These are phyloP conservation scores for Andrena fulva DNA, from an alignment of 2,888 invertebrate species.

Conservation along the genomic window DNA sequence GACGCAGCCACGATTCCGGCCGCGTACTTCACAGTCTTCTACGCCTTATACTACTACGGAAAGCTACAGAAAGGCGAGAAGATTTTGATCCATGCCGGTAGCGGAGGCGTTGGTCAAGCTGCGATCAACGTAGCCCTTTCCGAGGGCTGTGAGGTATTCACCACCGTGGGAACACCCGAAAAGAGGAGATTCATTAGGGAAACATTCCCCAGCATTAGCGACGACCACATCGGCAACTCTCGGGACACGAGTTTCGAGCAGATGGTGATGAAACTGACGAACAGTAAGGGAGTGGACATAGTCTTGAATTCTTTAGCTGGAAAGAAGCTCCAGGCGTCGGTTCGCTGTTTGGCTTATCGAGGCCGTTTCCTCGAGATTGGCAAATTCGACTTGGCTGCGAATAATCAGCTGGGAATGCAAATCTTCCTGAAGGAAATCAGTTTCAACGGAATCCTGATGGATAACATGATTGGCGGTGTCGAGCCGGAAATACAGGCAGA, in stretches of 20 bases:
- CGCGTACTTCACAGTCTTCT: slow-evolving; percentile 88
- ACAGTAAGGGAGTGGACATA: slow-evolving; percentile 95
- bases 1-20: slow-evolving; percentile 89
- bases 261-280: slow-evolving; percentile 92
- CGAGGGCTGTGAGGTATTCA: slow-evolving; percentile 87
- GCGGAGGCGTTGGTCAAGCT: slow-evolving; percentile 89
- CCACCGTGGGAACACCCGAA: slow-evolving; percentile 87
- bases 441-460: slow-evolving; percentile 92
- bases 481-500: accelerated
- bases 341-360: slow-evolving; percentile 87
- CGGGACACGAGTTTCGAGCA: slow-evolving; percentile 94
- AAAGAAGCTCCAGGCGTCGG: slow-evolving; percentile 93
- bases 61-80: slow-evolving; percentile 85
- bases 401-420: slow-evolving; percentile 88
- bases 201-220: slow-evolving; percentile 86
- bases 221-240: slow-evolving; percentile 93
- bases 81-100: slow-evolving; percentile 85
- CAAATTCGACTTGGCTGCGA: slow-evolving; percentile 91
- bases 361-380: slow-evolving; percentile 94
- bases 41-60: slow-evolving; percentile 87
- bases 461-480: slow-evolving; percentile 87
- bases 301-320: slow-evolving; percentile 97
- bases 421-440: slow-evolving; percentile 90
- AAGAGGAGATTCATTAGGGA: slow-evolving; percentile 86
- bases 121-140: slow-evolving; percentile 88